phyloP scores from a whole-genome alignment of 2,888 invertebrate genomes.

The Metalampra italica region DNA sequence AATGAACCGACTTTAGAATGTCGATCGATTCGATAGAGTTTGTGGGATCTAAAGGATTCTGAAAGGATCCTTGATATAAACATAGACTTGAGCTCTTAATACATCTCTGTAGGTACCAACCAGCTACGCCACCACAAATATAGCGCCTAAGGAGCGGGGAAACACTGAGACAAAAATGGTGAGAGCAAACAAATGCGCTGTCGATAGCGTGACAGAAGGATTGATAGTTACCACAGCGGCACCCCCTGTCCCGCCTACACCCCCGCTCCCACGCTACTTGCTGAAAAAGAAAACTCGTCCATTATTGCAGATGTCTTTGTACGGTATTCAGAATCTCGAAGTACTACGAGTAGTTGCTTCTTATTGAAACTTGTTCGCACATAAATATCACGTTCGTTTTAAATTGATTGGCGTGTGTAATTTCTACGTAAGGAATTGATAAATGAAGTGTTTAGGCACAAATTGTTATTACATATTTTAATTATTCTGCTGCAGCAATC shows the following conservation, averaged over 20 bases:
- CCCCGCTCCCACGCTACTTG: background rate
- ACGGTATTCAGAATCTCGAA: background rate
- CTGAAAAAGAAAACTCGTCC: background rate
- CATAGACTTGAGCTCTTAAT: background rate
- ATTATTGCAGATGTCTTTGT: background rate
- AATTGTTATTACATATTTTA: too few species aligned
- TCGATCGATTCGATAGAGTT: too few species aligned
- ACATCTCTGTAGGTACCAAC: background rate
- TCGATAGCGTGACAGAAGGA: slow-evolving; percentile 72
- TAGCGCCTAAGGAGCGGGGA: slow-evolving; percentile 37
- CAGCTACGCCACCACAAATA: slow-evolving; percentile 31
- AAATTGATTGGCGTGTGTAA: too few species aligned
- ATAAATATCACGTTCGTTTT: too few species aligned
- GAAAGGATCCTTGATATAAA: too few species aligned
- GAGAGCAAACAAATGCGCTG: slow-evolving; percentile 74
- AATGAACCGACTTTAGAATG: too few species aligned
- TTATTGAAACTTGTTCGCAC: background rate
- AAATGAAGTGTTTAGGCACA: too few species aligned
- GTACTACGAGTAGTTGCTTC: background rate
- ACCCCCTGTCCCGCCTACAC: slow-evolving; percentile 3
- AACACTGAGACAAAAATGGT: slow-evolving; percentile 71
- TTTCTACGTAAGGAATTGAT: too few species aligned
- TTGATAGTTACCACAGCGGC: slow-evolving; percentile 54
- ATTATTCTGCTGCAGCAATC: too few species aligned
- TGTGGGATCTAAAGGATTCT: too few species aligned